Percentiles rank a stretch among this genome's conserved stretches.
These are phyloP conservation scores for Conus betulinus DNA, from an alignment of 1,140 invertebrate genomes.

Conservation along the genomic window DNA sequence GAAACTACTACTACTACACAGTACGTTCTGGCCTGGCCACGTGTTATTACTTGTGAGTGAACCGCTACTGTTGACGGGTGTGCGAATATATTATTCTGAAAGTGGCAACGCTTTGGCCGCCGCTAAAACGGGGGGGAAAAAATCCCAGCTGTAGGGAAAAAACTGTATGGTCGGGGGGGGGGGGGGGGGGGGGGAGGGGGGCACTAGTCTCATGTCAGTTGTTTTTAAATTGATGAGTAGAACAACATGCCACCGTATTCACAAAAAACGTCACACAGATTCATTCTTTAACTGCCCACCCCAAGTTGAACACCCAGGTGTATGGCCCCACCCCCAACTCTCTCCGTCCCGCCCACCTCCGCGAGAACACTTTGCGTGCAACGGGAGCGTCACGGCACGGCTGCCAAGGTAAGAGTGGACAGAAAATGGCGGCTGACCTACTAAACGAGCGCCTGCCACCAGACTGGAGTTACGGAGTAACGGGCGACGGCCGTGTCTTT, in stretches of 20 bases:
- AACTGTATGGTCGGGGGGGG: no score
- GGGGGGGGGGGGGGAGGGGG: no score
- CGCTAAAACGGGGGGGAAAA: no score
- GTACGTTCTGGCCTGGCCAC: no score
- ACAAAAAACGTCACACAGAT: neutral
- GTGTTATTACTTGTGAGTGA: no score
- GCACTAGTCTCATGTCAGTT: no score
- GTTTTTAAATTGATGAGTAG: no score
- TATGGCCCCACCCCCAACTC: neutral
- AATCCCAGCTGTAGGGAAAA: no score
- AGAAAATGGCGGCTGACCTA: slow-evolving; percentile 62
- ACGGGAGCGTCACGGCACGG: slow-evolving; percentile 51
- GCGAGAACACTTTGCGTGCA: slow-evolving; percentile 3
- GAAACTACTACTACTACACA: no score
- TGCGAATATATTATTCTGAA: no score
- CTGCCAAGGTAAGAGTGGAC: slow-evolving; percentile 43
- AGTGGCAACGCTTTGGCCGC: no score
- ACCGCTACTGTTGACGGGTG: no score
- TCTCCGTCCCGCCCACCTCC: slow-evolving; percentile 9
- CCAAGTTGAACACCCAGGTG: neutral
- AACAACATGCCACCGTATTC: neutral
- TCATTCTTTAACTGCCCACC: neutral
- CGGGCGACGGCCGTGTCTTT: slow-evolving; percentile 70
- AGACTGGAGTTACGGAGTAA: slow-evolving; percentile 65
- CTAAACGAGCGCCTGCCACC: slow-evolving; percentile 58